Evolutionary conservation across 2,797 vertebrate genomes (phyloP).

Genomic region (Sebastes flavidus): DNA sequence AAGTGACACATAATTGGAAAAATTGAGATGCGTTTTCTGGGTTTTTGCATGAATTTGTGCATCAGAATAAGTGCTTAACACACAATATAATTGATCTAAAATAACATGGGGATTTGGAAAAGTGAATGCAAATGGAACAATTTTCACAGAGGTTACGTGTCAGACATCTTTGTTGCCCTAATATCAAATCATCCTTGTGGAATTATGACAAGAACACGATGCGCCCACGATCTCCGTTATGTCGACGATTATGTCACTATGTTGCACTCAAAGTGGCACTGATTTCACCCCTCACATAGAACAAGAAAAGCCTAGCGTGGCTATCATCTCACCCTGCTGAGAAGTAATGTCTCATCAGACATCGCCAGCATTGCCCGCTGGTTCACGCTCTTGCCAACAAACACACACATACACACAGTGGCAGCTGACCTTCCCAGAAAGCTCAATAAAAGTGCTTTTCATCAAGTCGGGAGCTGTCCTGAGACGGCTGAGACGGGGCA

Average conservation of each 20-base stretch:
- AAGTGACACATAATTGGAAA: neutral
- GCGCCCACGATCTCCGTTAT: neutral
- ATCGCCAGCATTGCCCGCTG: constrained; percentile 37
- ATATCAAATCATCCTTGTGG: constrained; percentile 1
- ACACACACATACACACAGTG: constrained; percentile 53
- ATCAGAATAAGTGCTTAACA: neutral
- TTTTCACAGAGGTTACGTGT: neutral
- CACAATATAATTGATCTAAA: constrained; percentile 1
- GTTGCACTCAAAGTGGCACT: neutral
- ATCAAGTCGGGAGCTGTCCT: constrained; percentile 77
- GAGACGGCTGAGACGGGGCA: constrained; percentile 72
- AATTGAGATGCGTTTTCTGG: neutral
- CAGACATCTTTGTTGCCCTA: neutral
- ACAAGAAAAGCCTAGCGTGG: too few species aligned
- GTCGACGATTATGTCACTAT: neutral
- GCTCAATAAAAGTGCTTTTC: constrained; percentile 82
- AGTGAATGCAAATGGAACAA: neutral
- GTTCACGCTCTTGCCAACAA: constrained; percentile 53
- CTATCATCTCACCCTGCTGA: constrained; percentile 56
- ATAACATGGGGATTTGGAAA: neutral
- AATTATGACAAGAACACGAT: neutral
- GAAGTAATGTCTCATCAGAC: constrained; percentile 62
- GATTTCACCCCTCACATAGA: constrained; percentile 26
- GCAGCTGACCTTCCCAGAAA: constrained; percentile 77
- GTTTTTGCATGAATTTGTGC: constrained; percentile 2